Conservation (phyloP, 2,113 vertebrate genomes). For the Bolborhynchus lineola region DNA sequence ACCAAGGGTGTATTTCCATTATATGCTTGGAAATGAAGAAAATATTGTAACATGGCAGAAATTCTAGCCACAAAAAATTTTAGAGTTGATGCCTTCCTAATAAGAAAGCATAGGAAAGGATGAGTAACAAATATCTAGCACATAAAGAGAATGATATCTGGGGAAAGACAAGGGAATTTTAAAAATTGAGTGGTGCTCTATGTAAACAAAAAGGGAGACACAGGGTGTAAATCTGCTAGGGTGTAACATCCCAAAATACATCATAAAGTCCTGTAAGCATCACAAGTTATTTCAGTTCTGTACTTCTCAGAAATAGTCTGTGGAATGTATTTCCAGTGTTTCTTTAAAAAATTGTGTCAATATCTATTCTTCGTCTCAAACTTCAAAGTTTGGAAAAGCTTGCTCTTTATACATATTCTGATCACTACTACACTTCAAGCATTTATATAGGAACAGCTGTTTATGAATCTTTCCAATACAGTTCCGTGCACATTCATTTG, state of each 20-base stretch:
- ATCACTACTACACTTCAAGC: neutral
- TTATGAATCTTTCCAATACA: neutral
- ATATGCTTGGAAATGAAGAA: neutral
- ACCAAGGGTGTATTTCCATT: neutral
- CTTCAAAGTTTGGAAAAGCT: neutral
- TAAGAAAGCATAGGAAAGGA: neutral
- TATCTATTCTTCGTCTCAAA: neutral
- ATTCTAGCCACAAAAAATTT: neutral
- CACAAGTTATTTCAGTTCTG: neutral
- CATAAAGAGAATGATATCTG: neutral
- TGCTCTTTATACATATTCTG: neutral
- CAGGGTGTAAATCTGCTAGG: neutral
- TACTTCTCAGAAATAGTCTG: neutral
- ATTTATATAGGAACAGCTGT: neutral
- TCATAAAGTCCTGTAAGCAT: neutral
- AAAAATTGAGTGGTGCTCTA: neutral
- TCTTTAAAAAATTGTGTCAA: neutral
- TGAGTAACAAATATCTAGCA: neutral
- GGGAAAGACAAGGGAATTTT: neutral
- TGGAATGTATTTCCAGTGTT: neutral
- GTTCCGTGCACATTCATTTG: neutral
- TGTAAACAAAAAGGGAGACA: neutral
- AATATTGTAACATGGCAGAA: neutral
- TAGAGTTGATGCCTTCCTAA: neutral
- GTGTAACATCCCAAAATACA: neutral